Percentiles rank a stretch among this genome's conserved stretches.
Evolutionary conservation across 2,888 invertebrate species (phyloP).

Genomic region (Litoditis marina): DNA sequence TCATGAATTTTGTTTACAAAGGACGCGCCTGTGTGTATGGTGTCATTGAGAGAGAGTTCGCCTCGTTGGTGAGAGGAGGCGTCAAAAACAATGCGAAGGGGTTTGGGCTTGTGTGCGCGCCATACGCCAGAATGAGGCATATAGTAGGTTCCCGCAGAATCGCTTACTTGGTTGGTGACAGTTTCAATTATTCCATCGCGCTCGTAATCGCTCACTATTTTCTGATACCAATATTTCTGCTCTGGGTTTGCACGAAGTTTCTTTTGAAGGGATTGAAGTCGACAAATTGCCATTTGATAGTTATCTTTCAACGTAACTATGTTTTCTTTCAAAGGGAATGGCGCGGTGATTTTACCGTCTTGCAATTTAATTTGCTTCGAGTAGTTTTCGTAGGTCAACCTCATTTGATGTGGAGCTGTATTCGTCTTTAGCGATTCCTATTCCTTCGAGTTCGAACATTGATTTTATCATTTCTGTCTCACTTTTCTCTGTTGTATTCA

Average conservation of each 20-base stretch:
- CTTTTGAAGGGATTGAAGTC: not conserved
- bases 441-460: not conserved
- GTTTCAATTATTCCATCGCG: not conserved
- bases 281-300: not conserved
- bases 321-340: slow-evolving; percentile 1
- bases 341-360: not conserved
- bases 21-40: not conserved
- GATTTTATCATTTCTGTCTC: not conserved
- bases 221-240: not conserved
- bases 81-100: slow-evolving; percentile 1
- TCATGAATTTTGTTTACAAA: slow-evolving; percentile 1
- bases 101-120: not conserved
- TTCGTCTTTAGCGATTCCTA: not conserved
- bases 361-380: not conserved
- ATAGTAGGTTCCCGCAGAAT: not conserved
- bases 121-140: not conserved
- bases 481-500: not conserved
- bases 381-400: not conserved
- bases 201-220: not conserved
- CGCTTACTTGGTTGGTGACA: not conserved
- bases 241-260: not conserved
- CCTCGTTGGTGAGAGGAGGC: not conserved
- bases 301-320: not conserved
- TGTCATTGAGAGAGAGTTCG: not conserved
- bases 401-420: not conserved